Evolutionary conservation across 2,113 vertebrate genomes (phyloP).

Genomic region (Ailuropoda melanoleuca): DNA sequence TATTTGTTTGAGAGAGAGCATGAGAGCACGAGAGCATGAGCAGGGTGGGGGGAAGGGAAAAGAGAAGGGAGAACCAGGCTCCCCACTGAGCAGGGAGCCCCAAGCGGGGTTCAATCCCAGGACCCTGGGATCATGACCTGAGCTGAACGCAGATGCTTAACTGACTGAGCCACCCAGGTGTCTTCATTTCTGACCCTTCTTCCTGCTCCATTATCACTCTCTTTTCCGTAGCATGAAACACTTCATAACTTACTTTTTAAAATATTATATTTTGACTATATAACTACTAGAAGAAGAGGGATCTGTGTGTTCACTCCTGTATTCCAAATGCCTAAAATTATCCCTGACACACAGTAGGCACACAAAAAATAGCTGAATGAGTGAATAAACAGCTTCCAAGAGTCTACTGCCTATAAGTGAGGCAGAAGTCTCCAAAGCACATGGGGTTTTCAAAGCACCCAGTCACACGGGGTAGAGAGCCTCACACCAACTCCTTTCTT

Average conservation of each 20-base stretch:
- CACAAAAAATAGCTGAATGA: neutral
- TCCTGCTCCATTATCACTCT: neutral
- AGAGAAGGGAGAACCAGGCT: neutral
- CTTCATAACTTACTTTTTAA: neutral
- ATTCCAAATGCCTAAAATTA: neutral
- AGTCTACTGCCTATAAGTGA: neutral
- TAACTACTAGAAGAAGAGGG: neutral
- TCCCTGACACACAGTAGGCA: neutral
- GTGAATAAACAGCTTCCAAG: neutral
- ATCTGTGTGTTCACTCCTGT: neutral
- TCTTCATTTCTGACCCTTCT: neutral
- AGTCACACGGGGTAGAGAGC: neutral
- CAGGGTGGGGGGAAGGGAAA: neutral
- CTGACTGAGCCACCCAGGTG: neutral
- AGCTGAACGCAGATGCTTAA: neutral
- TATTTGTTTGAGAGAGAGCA: neutral
- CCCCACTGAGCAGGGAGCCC: neutral
- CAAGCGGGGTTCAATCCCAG: neutral
- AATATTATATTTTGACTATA: neutral
- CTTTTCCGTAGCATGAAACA: neutral
- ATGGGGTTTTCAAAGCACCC: too few species aligned
- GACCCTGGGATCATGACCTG: neutral
- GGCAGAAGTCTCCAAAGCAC: neutral
- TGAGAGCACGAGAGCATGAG: neutral
- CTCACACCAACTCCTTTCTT: neutral